Conservation (phyloP, 2,113 vertebrate species). For the Meles meles region DNA sequence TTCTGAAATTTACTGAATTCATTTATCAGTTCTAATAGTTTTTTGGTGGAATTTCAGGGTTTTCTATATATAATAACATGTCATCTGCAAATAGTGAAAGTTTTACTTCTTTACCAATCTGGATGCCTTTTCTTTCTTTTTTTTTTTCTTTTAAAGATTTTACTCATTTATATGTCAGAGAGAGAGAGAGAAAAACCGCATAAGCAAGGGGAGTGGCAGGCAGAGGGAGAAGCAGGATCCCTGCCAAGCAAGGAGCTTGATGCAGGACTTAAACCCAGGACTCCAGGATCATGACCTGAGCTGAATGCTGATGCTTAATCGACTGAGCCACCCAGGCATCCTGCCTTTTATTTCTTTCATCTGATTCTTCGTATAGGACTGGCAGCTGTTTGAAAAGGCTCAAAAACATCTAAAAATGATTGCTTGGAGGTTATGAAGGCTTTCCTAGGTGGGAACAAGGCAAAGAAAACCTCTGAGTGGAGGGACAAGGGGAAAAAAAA, state of each 20-base stretch:
- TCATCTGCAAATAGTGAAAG: neutral
- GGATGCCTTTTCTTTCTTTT: neutral
- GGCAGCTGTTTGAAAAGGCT: slow-evolving; percentile 19
- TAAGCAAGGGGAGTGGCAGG: too few relatives aligned
- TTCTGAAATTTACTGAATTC: neutral
- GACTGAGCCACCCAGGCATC: too few relatives aligned
- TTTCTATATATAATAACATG: neutral
- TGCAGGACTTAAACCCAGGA: too few relatives aligned
- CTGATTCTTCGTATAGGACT: slow-evolving; percentile 3
- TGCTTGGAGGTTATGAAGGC: slow-evolving; percentile 24
- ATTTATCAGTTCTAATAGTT: neutral
- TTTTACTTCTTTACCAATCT: neutral
- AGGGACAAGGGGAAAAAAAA: neutral
- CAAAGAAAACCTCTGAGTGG: neutral
- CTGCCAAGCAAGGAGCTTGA: too few relatives aligned
- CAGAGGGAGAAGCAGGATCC: too few relatives aligned
- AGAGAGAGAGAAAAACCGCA: too few relatives aligned
- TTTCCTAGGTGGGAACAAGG: neutral
- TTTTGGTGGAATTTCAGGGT: neutral
- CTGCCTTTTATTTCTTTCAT: neutral
- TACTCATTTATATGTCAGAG: neutral
- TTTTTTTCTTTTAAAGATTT: neutral
- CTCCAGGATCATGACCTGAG: too few relatives aligned
- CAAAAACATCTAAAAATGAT: slow-evolving; percentile 31
- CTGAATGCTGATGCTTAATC: too few relatives aligned